These are phyloP conservation scores for Pseudopipra pipra DNA, from an alignment of 2,113 vertebrate genomes.

Conservation along the genomic window DNA sequence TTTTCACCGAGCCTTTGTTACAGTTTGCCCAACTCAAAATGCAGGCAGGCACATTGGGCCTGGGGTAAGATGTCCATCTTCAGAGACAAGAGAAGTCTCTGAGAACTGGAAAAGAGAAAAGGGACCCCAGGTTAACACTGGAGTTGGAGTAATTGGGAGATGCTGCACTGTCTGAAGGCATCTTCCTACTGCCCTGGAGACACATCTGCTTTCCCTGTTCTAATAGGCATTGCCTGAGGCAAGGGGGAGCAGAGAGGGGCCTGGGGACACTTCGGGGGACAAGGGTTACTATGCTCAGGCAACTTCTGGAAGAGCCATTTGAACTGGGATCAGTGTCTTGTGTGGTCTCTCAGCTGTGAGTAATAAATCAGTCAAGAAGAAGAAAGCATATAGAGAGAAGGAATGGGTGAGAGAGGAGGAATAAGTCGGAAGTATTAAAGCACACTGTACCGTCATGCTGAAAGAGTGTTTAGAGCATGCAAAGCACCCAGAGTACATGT, in stretches of 20 bases:
- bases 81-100: neutral
- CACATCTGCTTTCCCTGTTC: neutral
- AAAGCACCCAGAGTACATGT: neutral
- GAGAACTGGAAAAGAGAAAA: neutral
- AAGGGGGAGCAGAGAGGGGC: neutral
- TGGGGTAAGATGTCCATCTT: neutral
- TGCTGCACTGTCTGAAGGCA: neutral
- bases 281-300: neutral
- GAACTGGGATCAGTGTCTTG: neutral
- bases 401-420: neutral
- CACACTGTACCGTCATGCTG: neutral
- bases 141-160: neutral
- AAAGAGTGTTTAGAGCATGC: neutral
- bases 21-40: neutral
- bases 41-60: neutral
- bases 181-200: neutral
- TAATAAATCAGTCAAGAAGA: neutral
- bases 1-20: neutral
- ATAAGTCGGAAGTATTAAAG: neutral
- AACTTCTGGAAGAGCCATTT: neutral
- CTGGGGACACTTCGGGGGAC: neutral
- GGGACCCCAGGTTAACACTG: neutral
- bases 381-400: neutral
- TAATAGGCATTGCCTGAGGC: neutral
- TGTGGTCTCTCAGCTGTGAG: neutral